A percentile compares a stretch with the other conserved stretches of the same genome.
These are phyloP conservation scores for Agrochola litura DNA, from an alignment of 2,888 invertebrate species.

Conservation along the genomic window DNA sequence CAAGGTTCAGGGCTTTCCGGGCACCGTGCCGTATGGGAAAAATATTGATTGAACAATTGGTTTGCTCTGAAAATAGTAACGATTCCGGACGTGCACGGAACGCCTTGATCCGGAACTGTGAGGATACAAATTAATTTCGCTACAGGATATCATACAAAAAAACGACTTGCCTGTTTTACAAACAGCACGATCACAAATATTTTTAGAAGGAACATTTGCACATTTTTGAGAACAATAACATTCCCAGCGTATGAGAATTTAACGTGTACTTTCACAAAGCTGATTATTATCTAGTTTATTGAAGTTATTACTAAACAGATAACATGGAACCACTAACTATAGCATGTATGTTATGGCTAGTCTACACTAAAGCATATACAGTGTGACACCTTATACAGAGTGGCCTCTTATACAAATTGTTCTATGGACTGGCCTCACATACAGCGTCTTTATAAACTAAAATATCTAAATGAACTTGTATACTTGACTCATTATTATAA, in stretches of 20 bases:
- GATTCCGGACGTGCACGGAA: background rate
- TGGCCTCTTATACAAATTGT: background rate
- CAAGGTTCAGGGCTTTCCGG: no score
- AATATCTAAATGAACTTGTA: background rate
- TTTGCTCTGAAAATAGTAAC: background rate
- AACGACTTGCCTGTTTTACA: background rate
- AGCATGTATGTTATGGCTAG: constrained; percentile 2
- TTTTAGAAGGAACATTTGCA: background rate
- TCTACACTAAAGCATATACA: constrained; percentile 8
- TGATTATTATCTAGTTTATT: constrained; percentile 44
- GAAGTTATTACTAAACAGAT: constrained; percentile 54
- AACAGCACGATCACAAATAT: background rate
- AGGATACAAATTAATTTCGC: background rate
- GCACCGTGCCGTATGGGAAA: background rate
- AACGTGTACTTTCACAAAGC: constrained; percentile 51
- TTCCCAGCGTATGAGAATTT: constrained; percentile 10
- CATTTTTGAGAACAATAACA: constrained; percentile 30
- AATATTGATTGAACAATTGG: constrained; percentile 15
- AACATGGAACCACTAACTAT: constrained; percentile 31
- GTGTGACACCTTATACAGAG: background rate
- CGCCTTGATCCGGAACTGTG: background rate
- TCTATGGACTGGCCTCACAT: background rate
- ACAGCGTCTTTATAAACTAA: background rate
- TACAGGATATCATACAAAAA: background rate
- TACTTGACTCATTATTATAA: no score